Evolutionary conservation across 2,888 invertebrate genomes (phyloP).

Genomic region (Copidosoma aretas): DNA sequence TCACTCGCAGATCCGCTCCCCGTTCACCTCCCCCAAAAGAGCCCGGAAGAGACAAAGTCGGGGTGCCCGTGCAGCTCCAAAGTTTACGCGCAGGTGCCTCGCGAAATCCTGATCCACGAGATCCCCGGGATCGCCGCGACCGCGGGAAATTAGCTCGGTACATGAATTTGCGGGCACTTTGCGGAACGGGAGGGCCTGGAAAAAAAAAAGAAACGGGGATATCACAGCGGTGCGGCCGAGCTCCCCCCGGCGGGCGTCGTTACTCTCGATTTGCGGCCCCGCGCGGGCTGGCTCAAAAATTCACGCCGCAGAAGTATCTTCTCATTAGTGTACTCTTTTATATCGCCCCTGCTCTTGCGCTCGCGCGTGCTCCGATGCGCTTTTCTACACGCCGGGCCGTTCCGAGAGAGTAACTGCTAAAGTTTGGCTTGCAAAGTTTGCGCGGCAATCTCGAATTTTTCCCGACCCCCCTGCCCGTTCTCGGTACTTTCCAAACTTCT

Average conservation of each 20-base stretch:
- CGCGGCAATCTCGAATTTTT: not conserved
- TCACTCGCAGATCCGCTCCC: slow-evolving; percentile 24
- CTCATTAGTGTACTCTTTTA: not conserved
- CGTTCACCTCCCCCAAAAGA: not conserved
- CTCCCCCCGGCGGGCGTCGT: not conserved
- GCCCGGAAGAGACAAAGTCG: not conserved
- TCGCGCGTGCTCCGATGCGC: not conserved
- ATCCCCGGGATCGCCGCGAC: no score
- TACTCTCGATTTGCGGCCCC: not conserved
- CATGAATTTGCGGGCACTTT: not conserved
- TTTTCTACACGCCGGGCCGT: not conserved
- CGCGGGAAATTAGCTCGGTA: not conserved
- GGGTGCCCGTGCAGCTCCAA: not conserved
- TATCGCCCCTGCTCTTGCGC: not conserved
- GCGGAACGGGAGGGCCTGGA: not conserved
- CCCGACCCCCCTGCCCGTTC: no score
- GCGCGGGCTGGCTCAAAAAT: not conserved
- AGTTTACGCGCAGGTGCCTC: not conserved
- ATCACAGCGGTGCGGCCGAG: not conserved
- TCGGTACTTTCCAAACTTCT: not conserved
- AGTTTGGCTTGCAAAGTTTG: not conserved
- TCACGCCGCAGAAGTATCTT: not conserved
- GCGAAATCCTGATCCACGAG: not conserved
- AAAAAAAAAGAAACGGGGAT: not conserved
- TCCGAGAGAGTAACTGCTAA: not conserved